phyloP scores from a whole-genome alignment of 1,140 invertebrate genomes.

The Zaprionus kolodkinae region DNA sequence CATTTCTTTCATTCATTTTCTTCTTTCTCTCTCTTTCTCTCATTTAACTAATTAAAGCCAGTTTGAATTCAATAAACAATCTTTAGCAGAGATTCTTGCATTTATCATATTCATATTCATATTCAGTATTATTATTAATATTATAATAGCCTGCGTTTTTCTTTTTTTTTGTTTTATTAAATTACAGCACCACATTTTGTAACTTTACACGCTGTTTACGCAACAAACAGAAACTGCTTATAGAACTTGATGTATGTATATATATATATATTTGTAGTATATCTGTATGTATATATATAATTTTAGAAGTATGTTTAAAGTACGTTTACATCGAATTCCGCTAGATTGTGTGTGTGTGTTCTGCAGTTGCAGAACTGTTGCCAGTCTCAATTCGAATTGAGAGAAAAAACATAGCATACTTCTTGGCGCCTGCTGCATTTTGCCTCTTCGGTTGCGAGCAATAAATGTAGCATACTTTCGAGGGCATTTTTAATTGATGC shows the following conservation, averaged over 20 bases:
- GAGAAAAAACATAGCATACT: neutral
- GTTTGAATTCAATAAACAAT: conserved; percentile 75
- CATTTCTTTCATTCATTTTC: neutral
- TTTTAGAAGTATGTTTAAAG: conserved; percentile 51
- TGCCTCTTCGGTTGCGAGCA: no score
- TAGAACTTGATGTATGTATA: conserved; percentile 37
- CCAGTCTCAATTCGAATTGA: neutral
- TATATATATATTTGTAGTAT: conserved; percentile 40
- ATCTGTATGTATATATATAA: conserved; percentile 41
- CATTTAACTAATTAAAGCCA: conserved; percentile 77
- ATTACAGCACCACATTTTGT: conserved; percentile 78
- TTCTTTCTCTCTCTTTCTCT: conserved; percentile 48
- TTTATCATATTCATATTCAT: conserved; percentile 34
- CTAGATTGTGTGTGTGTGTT: conserved; percentile 51
- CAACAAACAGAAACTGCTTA: conserved; percentile 64
- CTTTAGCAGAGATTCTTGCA: conserved; percentile 56
- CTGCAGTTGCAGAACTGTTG: conserved; percentile 1
- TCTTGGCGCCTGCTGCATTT: no score
- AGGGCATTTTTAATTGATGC: no score
- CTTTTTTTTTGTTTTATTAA: conserved; percentile 18
- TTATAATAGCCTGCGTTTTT: conserved; percentile 29
- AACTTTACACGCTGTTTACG: conserved; percentile 67
- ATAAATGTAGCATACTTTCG: no score
- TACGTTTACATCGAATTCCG: conserved; percentile 58
- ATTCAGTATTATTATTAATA: no score